Evolutionary conservation across 2,888 invertebrate genomes (phyloP).

Genomic region (Punctoribates punctum): DNA sequence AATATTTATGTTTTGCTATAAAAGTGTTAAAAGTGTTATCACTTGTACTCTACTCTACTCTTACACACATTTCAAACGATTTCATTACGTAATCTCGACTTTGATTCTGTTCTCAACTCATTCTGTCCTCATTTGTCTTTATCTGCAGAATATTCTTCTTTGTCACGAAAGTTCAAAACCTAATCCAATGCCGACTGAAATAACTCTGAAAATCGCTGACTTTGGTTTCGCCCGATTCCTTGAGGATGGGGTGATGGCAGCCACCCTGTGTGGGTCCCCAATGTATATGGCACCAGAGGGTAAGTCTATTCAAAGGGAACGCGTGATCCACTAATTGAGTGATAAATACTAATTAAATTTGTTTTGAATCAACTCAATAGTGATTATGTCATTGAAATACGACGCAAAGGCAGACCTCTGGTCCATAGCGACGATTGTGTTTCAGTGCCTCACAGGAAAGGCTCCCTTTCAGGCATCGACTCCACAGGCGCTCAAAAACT

Average conservation of each 20-base stretch:
- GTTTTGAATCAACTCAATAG: slow-evolving; percentile 63
- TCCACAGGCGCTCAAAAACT: slow-evolving; percentile 92
- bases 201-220: slow-evolving; percentile 88
- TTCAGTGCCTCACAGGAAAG: slow-evolving; percentile 96
- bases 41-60: not conserved
- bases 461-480: slow-evolving; percentile 98
- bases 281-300: slow-evolving; percentile 88
- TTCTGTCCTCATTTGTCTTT: too few relatives aligned
- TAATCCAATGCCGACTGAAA: slow-evolving; percentile 73
- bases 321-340: not conserved
- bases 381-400: slow-evolving; percentile 97
- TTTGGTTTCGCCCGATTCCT: slow-evolving; percentile 99
- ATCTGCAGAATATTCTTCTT: slow-evolving; percentile 79
- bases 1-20: not conserved
- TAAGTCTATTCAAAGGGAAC: slow-evolving; percentile 44
- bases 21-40: not conserved
- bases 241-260: slow-evolving; percentile 98
- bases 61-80: too few relatives aligned
- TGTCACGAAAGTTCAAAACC: slow-evolving; percentile 69
- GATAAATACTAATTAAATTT: not conserved
- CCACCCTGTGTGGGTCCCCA: slow-evolving; percentile 97
- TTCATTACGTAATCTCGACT: too few relatives aligned
- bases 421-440: slow-evolving; percentile 98
- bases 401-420: slow-evolving; percentile 99
- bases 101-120: not conserved